Conservation (phyloP, 2,888 invertebrate genomes). For the Drosophila fungiperda region DNA sequence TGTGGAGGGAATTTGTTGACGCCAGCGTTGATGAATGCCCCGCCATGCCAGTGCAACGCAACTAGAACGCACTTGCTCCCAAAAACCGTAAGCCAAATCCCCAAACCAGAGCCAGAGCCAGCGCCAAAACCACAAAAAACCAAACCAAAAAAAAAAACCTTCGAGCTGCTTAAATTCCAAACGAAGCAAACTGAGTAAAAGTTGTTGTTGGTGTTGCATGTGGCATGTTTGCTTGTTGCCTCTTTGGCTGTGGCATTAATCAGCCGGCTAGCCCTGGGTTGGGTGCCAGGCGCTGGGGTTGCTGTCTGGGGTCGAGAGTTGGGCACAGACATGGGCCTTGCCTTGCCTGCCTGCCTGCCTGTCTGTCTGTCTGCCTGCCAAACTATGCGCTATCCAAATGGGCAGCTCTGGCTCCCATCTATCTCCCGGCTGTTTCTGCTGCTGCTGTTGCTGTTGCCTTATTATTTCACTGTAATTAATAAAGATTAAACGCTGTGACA, state of each 20-base stretch:
- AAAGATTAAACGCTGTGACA: conserved; percentile 83
- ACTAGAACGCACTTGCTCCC: conserved; percentile 53
- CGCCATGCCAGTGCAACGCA: conserved; percentile 28
- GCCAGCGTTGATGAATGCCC: conserved; percentile 73
- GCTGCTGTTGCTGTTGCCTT: conserved; percentile 50
- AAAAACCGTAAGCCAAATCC: conserved; percentile 26
- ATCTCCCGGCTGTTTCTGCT: conserved; percentile 35
- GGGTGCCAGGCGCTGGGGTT: conserved; percentile 10
- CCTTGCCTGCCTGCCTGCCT: conserved; percentile 1
- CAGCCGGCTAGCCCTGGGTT: conserved; percentile 25
- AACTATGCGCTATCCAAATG: conserved; percentile 51
- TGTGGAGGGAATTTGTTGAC: conserved; percentile 59
- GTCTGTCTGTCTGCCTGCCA: conserved; percentile 53
- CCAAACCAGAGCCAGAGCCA: background rate
- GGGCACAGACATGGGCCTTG: conserved; percentile 14
- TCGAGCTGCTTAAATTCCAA: conserved; percentile 58
- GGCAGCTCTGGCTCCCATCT: conserved; percentile 53
- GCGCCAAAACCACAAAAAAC: conserved; percentile 15
- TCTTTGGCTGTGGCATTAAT: conserved; percentile 55
- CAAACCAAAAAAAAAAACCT: conserved; percentile 35
- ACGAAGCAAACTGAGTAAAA: conserved; percentile 48
- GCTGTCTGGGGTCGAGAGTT: conserved; percentile 40
- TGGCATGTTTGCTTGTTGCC: conserved; percentile 76
- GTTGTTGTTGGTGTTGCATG: conserved; percentile 57
- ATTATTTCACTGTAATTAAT: conserved; percentile 83